phyloP scores from a whole-genome alignment of 2,888 invertebrate genomes.

The Anaspis maculata region DNA sequence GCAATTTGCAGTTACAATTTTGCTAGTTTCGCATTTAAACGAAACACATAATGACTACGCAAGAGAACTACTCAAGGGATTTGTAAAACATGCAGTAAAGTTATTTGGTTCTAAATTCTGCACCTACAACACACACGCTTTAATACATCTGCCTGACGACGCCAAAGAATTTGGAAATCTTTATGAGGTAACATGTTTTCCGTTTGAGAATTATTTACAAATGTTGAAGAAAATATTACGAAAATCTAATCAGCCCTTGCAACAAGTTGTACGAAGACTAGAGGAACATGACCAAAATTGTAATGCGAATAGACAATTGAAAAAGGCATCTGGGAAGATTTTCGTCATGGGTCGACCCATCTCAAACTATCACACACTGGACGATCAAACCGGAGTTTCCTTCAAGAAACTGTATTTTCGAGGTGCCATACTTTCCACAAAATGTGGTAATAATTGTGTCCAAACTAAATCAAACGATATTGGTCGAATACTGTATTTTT shows the following conservation, averaged over 20 bases:
- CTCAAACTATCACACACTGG: not conserved
- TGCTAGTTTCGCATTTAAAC: constrained; percentile 14
- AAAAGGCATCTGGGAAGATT: not conserved
- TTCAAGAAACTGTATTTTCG: not conserved
- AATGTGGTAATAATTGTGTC: not conserved
- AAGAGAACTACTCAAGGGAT: constrained; percentile 11
- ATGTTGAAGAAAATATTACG: constrained; percentile 5
- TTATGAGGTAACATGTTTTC: constrained; percentile 11
- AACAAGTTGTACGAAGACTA: constrained; percentile 8
- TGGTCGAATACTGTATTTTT: not conserved
- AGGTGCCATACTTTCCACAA: not conserved
- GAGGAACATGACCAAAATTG: not conserved
- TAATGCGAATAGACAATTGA: not conserved
- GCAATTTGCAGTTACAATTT: constrained; percentile 17
- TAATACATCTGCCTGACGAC: constrained; percentile 8
- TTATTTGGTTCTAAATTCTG: constrained; percentile 9
- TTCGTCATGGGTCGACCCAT: not conserved
- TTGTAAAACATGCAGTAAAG: constrained; percentile 6
- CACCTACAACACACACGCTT: constrained; percentile 7
- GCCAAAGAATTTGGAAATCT: constrained; percentile 9
- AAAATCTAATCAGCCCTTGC: constrained; percentile 6
- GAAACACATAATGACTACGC: too few relatives aligned
- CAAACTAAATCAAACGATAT: not conserved
- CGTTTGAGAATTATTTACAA: constrained; percentile 12
- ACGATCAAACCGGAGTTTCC: not conserved